phyloP scores from a whole-genome alignment of 2,113 vertebrate species.

The Paramormyrops kingsleyae region DNA sequence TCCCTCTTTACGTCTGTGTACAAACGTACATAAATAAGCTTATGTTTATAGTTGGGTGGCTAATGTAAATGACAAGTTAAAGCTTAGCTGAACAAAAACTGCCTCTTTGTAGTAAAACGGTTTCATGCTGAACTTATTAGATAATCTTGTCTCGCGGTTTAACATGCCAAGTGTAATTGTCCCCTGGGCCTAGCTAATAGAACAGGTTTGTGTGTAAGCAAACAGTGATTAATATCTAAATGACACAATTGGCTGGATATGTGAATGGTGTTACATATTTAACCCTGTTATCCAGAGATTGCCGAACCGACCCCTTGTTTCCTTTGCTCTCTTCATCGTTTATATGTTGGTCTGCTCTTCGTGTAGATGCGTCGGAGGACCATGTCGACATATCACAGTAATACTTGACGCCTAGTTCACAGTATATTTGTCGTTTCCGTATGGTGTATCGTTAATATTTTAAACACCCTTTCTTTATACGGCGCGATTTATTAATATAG shows the following conservation, averaged over 20 bases:
- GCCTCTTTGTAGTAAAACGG: background rate
- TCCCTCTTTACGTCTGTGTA: background rate
- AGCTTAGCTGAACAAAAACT: background rate
- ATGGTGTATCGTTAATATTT: background rate
- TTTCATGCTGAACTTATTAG: conserved; percentile 3
- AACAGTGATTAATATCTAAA: background rate
- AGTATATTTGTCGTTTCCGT: background rate
- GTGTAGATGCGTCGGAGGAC: background rate
- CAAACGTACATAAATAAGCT: background rate
- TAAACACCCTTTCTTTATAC: background rate
- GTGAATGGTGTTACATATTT: background rate
- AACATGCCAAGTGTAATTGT: background rate
- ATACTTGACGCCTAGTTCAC: background rate
- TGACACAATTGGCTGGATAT: background rate
- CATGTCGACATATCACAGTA: background rate
- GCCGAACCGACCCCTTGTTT: background rate
- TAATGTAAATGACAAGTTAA: background rate
- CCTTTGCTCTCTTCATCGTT: background rate
- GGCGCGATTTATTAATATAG: background rate
- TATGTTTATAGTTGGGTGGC: background rate
- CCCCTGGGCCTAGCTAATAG: background rate
- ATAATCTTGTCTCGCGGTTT: background rate
- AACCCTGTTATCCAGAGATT: background rate
- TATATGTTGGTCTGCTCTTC: background rate
- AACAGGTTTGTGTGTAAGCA: background rate